phyloP scores from a whole-genome alignment of 2,888 invertebrate species.

The Rhyacophila evoluta region DNA sequence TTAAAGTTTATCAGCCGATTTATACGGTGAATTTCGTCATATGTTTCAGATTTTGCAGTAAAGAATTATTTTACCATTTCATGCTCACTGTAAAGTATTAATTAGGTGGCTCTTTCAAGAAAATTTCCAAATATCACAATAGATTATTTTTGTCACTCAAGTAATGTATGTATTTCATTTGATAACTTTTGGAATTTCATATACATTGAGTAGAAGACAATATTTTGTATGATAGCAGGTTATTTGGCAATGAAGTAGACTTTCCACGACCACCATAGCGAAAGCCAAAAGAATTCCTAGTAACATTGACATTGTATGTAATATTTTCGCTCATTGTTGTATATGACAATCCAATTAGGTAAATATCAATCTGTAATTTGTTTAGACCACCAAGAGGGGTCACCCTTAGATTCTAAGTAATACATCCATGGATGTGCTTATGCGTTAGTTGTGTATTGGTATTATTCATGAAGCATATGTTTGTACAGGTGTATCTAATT shows the following conservation, averaged over 20 bases:
- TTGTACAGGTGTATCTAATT: no score
- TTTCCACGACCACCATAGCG: neutral
- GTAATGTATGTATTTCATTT: neutral
- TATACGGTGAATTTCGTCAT: no score
- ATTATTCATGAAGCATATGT: no score
- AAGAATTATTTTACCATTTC: no score
- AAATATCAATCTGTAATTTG: no score
- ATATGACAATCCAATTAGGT: neutral
- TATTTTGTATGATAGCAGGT: constrained; percentile 1
- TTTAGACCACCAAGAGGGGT: no score
- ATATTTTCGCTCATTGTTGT: neutral
- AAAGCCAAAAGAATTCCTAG: neutral
- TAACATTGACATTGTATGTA: neutral
- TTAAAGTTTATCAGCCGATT: no score
- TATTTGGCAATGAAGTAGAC: neutral
- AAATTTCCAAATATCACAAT: neutral
- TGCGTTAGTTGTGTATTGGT: no score
- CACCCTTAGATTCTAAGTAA: no score
- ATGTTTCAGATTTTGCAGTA: no score
- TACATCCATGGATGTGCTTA: no score
- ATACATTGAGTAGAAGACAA: neutral
- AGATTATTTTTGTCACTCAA: neutral
- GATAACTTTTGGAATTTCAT: neutral
- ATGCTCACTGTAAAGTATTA: no score
- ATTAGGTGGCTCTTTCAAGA: neutral